phyloP scores from a whole-genome alignment of 2,113 vertebrate species.

The Gulo gulo region DNA sequence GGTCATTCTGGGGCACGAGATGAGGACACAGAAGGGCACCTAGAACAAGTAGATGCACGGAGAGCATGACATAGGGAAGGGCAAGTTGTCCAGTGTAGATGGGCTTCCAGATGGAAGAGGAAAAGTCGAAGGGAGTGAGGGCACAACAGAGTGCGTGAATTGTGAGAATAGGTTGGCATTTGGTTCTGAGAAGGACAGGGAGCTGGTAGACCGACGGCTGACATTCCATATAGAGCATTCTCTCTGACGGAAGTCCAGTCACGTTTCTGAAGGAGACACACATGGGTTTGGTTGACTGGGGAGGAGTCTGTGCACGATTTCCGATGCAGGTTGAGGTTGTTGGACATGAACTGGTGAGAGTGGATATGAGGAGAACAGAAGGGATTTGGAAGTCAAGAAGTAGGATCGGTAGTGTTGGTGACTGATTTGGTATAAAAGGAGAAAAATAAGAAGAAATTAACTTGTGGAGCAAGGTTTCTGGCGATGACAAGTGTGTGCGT shows the following conservation, averaged over 20 bases:
- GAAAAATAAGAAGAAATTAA: background rate
- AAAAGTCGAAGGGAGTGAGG: background rate
- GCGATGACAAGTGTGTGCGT: background rate
- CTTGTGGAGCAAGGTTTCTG: background rate
- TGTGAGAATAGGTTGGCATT: background rate
- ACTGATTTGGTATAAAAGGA: background rate
- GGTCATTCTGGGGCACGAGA: background rate
- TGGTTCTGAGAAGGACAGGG: background rate
- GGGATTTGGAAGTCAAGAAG: background rate
- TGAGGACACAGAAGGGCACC: background rate
- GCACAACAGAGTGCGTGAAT: too few relatives aligned
- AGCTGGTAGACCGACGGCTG: background rate
- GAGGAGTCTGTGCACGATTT: background rate
- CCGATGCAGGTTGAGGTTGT: background rate
- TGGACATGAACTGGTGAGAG: background rate
- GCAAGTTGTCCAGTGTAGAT: background rate
- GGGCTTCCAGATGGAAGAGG: background rate
- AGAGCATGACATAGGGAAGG: background rate
- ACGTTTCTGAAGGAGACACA: background rate
- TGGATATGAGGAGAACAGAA: background rate
- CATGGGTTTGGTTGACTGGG: background rate
- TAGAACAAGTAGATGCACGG: accelerated
- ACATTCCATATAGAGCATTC: background rate
- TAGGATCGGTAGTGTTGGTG: background rate
- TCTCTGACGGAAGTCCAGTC: background rate